phyloP scores from a whole-genome alignment of 1,140 invertebrate genomes.

The Solenopsis invicta region DNA sequence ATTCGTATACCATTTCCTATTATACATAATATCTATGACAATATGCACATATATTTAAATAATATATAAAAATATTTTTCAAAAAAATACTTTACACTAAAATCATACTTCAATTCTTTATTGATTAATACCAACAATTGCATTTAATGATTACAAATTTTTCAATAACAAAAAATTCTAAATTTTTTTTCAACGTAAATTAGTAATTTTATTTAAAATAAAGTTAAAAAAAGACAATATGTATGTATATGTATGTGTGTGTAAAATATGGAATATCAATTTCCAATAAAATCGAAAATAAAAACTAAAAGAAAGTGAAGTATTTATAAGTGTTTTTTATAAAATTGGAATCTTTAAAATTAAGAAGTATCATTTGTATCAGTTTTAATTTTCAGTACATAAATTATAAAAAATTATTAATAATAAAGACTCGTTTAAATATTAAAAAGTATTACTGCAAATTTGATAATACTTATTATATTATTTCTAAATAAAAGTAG shows the following conservation, averaged over 20 bases:
- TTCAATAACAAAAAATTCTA: neutral
- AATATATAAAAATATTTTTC: neutral
- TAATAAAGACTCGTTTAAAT: neutral
- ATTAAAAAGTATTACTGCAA: neutral
- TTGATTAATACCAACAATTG: constrained; percentile 53
- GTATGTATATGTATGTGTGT: too few species aligned
- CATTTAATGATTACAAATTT: neutral
- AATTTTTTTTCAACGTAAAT: neutral
- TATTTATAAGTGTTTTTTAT: too few species aligned
- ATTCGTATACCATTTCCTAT: constrained; percentile 96
- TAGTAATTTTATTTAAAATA: neutral
- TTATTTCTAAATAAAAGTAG: neutral
- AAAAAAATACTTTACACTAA: neutral
- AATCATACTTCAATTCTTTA: neutral
- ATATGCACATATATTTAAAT: neutral
- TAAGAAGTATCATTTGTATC: too few species aligned
- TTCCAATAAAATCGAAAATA: too few species aligned
- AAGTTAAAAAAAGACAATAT: too few species aligned
- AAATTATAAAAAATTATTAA: neutral
- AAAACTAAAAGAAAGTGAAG: too few species aligned
- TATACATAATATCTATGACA: constrained; percentile 65
- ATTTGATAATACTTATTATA: neutral
- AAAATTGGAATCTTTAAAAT: neutral
- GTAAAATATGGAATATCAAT: too few species aligned
- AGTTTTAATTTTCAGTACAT: too few species aligned